A percentile compares a stretch with the other conserved stretches of the same genome.
Conservation (phyloP, 2,797 vertebrate species). For the Pterois miles region DNA sequence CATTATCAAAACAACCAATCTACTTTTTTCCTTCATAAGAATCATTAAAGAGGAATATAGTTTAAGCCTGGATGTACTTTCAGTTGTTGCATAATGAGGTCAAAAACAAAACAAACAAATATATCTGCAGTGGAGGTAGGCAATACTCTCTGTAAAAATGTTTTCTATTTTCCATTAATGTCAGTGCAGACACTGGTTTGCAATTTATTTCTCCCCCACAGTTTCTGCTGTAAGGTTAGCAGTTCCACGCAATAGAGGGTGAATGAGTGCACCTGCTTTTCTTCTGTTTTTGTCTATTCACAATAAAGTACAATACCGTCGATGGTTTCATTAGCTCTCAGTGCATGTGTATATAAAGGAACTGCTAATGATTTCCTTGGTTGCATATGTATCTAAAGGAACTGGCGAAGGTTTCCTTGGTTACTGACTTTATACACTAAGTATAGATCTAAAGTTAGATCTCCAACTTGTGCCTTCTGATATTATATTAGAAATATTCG, state of each 20-base stretch:
- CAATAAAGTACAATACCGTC: not conserved
- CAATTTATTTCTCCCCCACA: constrained; percentile 4
- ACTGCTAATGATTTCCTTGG: not conserved
- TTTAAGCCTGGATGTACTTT: constrained; percentile 36
- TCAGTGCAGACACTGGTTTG: constrained; percentile 5
- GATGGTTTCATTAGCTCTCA: constrained; percentile 3
- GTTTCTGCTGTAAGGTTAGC: constrained; percentile 6
- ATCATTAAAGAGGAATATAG: constrained; percentile 34
- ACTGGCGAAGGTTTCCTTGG: constrained; percentile 13
- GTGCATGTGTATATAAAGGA: not conserved
- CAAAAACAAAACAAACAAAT: constrained; percentile 37
- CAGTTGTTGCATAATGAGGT: constrained; percentile 48
- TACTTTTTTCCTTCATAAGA: constrained; percentile 6
- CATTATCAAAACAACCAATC: constrained; percentile 38
- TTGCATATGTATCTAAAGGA: not conserved
- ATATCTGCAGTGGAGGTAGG: constrained; percentile 16
- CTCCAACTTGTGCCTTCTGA: constrained; percentile 6
- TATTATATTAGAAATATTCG: constrained; percentile 1
- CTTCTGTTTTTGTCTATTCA: not conserved
- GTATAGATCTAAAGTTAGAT: not conserved
- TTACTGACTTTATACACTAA: not conserved
- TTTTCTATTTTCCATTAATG: constrained; percentile 27
- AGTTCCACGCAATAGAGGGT: not conserved
- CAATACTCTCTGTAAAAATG: constrained; percentile 9
- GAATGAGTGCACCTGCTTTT: not conserved